Base-by-base conservation (phyloP, 2,113 vertebrate genomes). In the Anoura caudifer region DNA sequence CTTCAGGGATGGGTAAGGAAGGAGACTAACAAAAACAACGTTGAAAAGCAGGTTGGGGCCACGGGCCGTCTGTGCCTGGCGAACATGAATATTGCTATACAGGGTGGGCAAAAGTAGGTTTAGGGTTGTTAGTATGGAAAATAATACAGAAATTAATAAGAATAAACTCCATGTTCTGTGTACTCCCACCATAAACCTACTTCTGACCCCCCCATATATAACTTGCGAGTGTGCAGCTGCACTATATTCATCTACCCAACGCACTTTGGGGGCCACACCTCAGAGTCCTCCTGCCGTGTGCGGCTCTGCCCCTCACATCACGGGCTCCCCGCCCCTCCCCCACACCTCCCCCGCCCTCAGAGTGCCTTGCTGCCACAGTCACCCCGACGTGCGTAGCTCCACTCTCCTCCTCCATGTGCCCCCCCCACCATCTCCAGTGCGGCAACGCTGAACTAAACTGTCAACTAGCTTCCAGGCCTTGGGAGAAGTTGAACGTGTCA, bases 261-360 rank as follows among this genome's bases (percentile, higher is more conserved):
- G 31, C 50, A 26, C 69, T 26, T 61, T 24, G 14, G 45, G 41
- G 33, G 17, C 31, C 63, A 73, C 17, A 41, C 8, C 43, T 83
- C 12, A 22, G 69, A 69, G 47, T 47, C 43, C 72, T n/a, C 38
- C 28, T 24, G 36, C 52, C 33, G 11, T 19, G 5, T 15, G 54
- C 2, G 33, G 67, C 52, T 70, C 50, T 52, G 67, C 36, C 54
- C 36, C 38, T 90, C 56, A 54, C 4, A 56, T 75, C 73, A 63
- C 33, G 59, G 33, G 41, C n/a, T 76, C 24, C 16, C n/a, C 24
- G 67, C 52, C 9, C 5, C 22, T 50, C 5, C 16, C 17, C 43
- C 6, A 2, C 28, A 41, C 4, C 36, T 41, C 38, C 73, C 52
- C 28, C 17, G 0, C 13, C 63, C 5, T 6, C 7, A 1, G 16